Conservation (phyloP, 1,140 invertebrate species). For the Caenorhabditis brenneri region DNA sequence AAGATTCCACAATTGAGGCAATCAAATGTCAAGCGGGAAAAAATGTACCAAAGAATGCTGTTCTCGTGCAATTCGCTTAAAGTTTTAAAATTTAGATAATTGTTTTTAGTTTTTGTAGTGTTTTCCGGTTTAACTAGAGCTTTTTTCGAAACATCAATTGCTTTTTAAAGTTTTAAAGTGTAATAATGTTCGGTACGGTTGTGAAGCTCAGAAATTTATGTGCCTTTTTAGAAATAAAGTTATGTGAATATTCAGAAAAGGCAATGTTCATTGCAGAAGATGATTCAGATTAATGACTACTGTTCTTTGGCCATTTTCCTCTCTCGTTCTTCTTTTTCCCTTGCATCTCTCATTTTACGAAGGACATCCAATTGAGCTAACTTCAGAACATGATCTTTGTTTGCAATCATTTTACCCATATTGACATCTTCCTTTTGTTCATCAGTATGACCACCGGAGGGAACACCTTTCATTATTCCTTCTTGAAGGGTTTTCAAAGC, state of each 20-base stretch:
- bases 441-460: too few species aligned
- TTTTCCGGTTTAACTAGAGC: not conserved
- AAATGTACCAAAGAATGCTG: conserved; percentile 63
- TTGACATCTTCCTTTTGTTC: not conserved
- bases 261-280: too few species aligned
- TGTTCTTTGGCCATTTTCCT: not conserved
- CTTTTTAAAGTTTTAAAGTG: not conserved
- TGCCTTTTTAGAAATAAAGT: conserved; percentile 22
- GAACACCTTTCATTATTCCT: too few species aligned
- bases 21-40: conserved; percentile 61
- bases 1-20: conserved; percentile 58
- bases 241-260: not conserved
- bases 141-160: not conserved
- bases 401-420: not conserved
- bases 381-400: not conserved
- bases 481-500: not conserved
- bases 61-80: conserved; percentile 60
- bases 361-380: not conserved
- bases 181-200: conserved; percentile 21
- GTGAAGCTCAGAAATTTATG: not conserved
- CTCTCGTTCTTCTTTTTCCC: not conserved
- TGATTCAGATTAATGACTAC: too few species aligned
- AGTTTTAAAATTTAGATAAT: not conserved
- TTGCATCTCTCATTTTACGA: not conserved
- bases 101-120: not conserved